Conservation (phyloP, 1,140 invertebrate species). For the Trichonephila inaurata region DNA sequence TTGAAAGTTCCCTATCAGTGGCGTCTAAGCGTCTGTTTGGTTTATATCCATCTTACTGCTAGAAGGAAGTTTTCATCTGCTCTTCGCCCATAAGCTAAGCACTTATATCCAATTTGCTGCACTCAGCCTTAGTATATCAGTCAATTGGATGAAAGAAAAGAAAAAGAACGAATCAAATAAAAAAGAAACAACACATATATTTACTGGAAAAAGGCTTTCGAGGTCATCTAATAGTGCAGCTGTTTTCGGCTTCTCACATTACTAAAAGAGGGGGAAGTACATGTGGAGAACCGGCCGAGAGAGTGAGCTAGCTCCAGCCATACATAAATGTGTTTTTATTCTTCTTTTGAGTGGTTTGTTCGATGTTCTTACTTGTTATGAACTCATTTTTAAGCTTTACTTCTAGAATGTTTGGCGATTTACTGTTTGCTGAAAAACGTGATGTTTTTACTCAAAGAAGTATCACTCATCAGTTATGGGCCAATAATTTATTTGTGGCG, state of each 20-base stretch:
- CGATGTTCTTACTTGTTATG: not conserved
- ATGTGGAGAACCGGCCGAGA: constrained; percentile 28
- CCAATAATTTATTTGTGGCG: not conserved
- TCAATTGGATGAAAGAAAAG: constrained; percentile 47
- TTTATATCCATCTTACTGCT: constrained; percentile 27
- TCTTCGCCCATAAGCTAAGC: constrained; percentile 20
- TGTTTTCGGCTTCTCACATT: constrained; percentile 56
- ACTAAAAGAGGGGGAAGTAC: not conserved
- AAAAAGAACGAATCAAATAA: constrained; percentile 6
- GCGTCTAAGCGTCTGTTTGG: not conserved
- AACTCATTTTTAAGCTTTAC: not conserved
- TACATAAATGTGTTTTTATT: not conserved
- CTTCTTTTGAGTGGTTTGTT: not conserved
- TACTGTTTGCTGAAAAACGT: not conserved
- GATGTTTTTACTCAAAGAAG: not conserved
- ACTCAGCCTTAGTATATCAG: constrained; percentile 50
- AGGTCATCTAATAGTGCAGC: constrained; percentile 58
- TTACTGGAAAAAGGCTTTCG: constrained; percentile 49
- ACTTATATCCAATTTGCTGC: constrained; percentile 4
- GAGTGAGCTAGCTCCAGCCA: not conserved
- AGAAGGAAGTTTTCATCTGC: constrained; percentile 46
- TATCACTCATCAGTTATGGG: not conserved
- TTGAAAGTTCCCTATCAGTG: constrained; percentile 27
- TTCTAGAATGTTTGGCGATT: not conserved
- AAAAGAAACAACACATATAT: constrained; percentile 36